phyloP scores from a whole-genome alignment of 2,888 invertebrate species.

The Dromius quadrimaculatus region DNA sequence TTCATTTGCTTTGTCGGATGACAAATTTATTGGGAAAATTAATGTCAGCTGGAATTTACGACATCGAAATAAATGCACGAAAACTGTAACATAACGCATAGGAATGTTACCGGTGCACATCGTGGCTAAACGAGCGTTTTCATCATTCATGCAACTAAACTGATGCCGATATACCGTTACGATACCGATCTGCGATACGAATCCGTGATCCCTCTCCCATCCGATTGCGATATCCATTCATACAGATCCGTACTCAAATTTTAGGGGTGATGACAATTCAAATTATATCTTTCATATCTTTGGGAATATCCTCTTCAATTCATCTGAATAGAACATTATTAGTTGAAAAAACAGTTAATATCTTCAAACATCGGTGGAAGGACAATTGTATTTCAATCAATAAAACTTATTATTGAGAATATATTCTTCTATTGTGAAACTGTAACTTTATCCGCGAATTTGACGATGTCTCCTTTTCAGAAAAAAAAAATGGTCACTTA shows the following conservation, averaged over 20 bases:
- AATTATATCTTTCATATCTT: no score
- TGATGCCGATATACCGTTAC: background rate
- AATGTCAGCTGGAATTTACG: conserved; percentile 15
- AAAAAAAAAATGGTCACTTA: no score
- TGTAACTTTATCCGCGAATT: no score
- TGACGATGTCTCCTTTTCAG: no score
- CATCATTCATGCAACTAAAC: conserved; percentile 8
- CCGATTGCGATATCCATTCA: background rate
- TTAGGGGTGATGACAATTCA: no score
- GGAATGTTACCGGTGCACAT: background rate
- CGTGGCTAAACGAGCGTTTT: conserved; percentile 3
- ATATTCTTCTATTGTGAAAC: no score
- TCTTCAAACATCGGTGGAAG: no score
- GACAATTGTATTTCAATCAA: no score
- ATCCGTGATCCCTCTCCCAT: conserved; percentile 8
- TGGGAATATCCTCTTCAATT: no score
- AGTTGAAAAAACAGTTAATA: no score
- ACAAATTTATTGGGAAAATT: conserved; percentile 21
- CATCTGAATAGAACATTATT: no score
- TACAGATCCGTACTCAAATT: background rate
- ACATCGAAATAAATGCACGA: conserved; percentile 11
- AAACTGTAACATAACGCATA: background rate
- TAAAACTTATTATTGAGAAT: no score
- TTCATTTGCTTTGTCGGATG: conserved; percentile 17
- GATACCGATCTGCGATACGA: background rate